A percentile compares a stretch with the other conserved stretches of the same genome.
Evolutionary conservation across 1,140 invertebrate species (phyloP).

Genomic region (Bilobella aurantiaca): DNA sequence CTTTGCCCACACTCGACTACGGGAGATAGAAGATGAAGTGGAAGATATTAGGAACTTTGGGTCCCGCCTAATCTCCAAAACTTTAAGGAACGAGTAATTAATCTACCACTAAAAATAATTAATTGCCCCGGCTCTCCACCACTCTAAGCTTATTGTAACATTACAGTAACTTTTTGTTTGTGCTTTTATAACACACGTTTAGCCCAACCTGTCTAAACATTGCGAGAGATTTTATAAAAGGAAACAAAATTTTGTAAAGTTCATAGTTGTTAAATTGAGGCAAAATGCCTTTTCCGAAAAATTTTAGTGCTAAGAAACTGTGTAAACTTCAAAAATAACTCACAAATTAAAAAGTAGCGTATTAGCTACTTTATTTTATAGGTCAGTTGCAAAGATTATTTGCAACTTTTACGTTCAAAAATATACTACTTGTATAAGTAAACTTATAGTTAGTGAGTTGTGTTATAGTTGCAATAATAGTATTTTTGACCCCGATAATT

Average conservation of each 20-base stretch:
- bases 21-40: constrained; percentile 1
- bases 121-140: neutral
- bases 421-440: no score
- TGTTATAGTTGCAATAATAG: no score
- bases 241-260: neutral
- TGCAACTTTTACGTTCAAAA: no score
- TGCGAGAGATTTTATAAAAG: neutral
- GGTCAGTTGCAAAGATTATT: no score
- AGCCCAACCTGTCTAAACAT: neutral
- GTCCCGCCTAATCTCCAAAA: neutral
- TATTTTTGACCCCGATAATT: no score
- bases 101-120: neutral
- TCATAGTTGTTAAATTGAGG: neutral
- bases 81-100: neutral
- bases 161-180: neutral
- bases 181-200: neutral
- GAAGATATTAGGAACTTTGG: neutral
- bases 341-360: no score
- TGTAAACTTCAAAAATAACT: no score
- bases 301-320: no score
- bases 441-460: no score
- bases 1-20: constrained; percentile 20
- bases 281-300: no score
- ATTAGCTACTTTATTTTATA: no score
- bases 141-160: neutral